Evolutionary conservation across 2,797 vertebrate genomes (phyloP).

Genomic region (Cyprinella venusta): DNA sequence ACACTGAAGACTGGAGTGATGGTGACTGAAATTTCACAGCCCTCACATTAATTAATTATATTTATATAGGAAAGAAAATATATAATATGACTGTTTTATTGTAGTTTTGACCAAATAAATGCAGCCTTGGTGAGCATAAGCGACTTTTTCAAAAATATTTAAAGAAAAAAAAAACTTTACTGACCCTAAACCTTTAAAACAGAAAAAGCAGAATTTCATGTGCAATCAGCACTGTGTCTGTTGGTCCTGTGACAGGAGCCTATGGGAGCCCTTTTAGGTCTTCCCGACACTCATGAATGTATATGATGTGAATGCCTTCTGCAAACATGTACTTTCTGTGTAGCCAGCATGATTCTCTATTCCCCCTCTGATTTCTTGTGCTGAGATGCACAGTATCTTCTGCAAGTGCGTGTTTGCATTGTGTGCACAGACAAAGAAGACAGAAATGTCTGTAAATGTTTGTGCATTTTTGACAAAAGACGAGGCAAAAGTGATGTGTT

Average conservation of each 20-base stretch:
- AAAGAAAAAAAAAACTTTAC: not conserved
- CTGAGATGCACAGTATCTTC: constrained; percentile 69
- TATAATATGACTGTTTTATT: not conserved
- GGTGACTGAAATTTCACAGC: not conserved
- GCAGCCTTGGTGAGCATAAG: not conserved
- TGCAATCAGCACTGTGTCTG: not conserved
- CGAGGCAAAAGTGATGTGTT: constrained; percentile 47
- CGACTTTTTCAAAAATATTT: not conserved
- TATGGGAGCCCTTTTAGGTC: constrained; percentile 8
- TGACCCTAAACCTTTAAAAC: not conserved
- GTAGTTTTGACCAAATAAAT: not conserved
- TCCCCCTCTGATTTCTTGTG: not conserved
- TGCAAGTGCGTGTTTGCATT: constrained; percentile 55
- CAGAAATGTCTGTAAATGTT: constrained; percentile 78
- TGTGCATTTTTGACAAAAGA: constrained; percentile 75
- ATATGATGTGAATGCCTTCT: constrained; percentile 21
- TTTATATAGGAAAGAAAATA: not conserved
- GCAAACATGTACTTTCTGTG: constrained; percentile 13
- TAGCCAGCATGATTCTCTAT: not conserved
- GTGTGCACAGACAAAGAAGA: constrained; percentile 74
- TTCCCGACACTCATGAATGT: constrained; percentile 19
- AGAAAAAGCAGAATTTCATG: not conserved
- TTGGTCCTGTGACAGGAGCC: constrained; percentile 74
- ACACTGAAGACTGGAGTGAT: not conserved
- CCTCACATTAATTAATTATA: not conserved